Conservation (phyloP, 1,140 invertebrate species). For the Paraescarpia echinospica region DNA sequence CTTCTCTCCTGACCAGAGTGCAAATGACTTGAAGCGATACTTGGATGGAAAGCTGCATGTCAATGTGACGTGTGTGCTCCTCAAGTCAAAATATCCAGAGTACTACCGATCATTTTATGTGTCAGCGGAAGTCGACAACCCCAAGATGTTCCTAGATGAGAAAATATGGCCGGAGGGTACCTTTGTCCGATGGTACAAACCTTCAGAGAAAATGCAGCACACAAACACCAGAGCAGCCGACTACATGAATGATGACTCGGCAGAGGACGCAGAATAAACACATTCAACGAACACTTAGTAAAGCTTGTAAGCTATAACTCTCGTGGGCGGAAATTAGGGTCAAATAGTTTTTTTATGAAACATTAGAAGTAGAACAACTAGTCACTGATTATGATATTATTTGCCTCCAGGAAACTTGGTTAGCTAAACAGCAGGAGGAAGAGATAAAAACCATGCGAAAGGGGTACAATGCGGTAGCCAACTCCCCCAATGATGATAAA, state of each 20-base stretch:
- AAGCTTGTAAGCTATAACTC: conserved; percentile 13
- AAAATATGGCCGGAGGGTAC: neutral
- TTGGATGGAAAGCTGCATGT: conserved; percentile 6
- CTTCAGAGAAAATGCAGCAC: conserved; percentile 3
- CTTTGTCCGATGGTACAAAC: conserved; percentile 6
- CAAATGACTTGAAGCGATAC: conserved; percentile 11
- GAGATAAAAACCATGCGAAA: neutral
- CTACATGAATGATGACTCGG: neutral
- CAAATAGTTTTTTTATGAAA: neutral
- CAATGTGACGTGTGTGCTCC: neutral
- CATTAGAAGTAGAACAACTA: neutral
- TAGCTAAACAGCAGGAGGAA: conserved; percentile 12
- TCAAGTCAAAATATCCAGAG: neutral
- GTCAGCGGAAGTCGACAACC: neutral
- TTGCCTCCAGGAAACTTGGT: neutral
- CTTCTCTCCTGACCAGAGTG: neutral
- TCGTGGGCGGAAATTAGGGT: neutral
- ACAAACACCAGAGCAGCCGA: neutral
- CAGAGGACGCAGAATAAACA: neutral
- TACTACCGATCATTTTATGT: conserved; percentile 9
- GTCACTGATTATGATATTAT: neutral
- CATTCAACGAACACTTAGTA: conserved; percentile 7
- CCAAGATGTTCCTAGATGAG: conserved; percentile 14
- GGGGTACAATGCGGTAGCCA: neutral
- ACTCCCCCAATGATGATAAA: conserved; percentile 17